A percentile compares a stretch with the other conserved stretches of the same genome.
Conservation (phyloP, 1,140 invertebrate genomes). For the Steinernema feltiae region DNA sequence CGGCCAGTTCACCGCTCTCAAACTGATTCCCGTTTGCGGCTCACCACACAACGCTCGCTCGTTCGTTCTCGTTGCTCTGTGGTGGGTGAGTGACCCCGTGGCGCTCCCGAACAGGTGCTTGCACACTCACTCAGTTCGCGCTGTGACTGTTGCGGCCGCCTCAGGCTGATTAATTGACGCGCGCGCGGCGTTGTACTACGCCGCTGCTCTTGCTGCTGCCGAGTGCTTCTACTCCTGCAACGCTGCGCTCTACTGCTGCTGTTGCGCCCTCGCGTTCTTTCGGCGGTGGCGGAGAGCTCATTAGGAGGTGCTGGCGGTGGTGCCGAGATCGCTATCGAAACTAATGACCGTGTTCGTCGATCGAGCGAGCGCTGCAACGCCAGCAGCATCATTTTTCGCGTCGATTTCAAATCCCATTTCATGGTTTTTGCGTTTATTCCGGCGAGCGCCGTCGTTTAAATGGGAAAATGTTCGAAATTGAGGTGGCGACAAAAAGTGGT, state of each 20-base stretch:
- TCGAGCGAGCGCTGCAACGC: neutral
- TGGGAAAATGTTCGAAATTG: neutral
- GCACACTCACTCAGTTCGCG: neutral
- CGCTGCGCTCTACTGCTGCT: neutral
- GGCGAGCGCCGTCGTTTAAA: neutral
- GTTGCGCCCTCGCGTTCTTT: too few relatives aligned
- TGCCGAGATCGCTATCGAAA: neutral
- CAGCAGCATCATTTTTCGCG: neutral
- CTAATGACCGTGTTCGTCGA: neutral
- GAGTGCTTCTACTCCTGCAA: too few relatives aligned
- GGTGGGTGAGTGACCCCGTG: neutral
- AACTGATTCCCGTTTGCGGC: neutral
- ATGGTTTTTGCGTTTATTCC: neutral
- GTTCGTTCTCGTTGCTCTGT: too few relatives aligned
- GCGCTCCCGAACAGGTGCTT: conserved; percentile 2
- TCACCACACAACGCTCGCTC: neutral
- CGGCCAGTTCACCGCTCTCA: neutral
- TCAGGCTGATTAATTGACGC: neutral
- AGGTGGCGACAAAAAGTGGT: neutral
- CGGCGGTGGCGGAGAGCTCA: too few relatives aligned
- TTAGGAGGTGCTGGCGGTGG: too few relatives aligned
- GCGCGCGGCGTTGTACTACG: neutral
- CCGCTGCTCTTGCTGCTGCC: too few relatives aligned
- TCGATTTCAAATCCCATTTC: neutral
- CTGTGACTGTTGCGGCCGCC: neutral